These are phyloP conservation scores for Sinocyclocheilus anophthalmus DNA, from an alignment of 2,113 vertebrate genomes.

Conservation along the genomic window DNA sequence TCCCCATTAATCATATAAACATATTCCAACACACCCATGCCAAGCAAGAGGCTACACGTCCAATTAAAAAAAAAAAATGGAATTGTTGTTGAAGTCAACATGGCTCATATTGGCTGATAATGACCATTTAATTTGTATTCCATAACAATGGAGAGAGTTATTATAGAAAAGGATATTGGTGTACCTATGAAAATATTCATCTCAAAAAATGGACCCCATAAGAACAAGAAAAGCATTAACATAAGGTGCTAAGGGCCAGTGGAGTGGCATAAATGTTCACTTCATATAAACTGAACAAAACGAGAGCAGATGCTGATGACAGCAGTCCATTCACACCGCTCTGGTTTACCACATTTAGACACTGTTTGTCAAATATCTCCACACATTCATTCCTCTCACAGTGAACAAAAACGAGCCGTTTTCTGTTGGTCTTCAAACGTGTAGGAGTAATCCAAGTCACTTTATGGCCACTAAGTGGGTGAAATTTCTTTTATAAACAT, in stretches of 20 bases:
- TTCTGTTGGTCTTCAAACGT: conserved; percentile 14
- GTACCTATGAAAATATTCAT: conserved; percentile 18
- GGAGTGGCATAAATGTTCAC: not conserved
- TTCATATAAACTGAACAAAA: not conserved
- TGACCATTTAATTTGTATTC: not conserved
- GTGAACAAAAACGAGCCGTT: not conserved
- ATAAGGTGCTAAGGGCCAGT: not conserved
- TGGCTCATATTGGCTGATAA: not conserved
- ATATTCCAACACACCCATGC: conserved; percentile 16
- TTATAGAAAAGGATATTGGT: conserved; percentile 42
- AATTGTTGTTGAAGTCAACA: not conserved
- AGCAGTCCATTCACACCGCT: not conserved
- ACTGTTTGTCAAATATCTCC: not conserved
- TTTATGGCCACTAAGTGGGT: not conserved
- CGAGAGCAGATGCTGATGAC: not conserved
- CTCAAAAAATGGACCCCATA: conserved; percentile 36
- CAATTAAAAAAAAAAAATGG: not conserved
- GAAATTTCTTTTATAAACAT: not conserved
- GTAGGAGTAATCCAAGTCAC: conserved; percentile 15
- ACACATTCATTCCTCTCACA: not conserved
- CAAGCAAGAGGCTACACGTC: not conserved
- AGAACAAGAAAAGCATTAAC: conserved; percentile 22
- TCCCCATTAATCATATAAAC: conserved; percentile 19
- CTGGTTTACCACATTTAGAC: not conserved
- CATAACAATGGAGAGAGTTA: not conserved